A percentile compares a stretch with the other conserved stretches of the same genome.
Conservation (phyloP, 2,113 vertebrate species). For the Plestiodon gilberti region DNA sequence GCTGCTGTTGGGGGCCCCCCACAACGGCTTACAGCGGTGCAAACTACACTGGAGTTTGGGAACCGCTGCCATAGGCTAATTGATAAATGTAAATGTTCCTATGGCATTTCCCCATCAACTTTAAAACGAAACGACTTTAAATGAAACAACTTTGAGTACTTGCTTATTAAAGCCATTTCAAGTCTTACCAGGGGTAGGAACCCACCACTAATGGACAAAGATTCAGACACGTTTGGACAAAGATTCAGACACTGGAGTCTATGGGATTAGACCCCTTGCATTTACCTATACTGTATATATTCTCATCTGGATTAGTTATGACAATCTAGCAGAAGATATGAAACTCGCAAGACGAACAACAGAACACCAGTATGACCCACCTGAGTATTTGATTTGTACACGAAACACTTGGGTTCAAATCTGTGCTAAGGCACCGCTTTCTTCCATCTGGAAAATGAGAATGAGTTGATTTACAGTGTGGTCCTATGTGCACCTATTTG, state of each 20-base stretch:
- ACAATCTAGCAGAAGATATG: neutral
- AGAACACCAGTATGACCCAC: neutral
- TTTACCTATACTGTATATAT: neutral
- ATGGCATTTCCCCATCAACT: too few relatives aligned
- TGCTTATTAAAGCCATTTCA: neutral
- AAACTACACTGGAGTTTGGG: too few relatives aligned
- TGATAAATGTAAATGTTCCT: too few relatives aligned
- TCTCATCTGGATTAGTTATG: neutral
- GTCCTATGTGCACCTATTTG: neutral
- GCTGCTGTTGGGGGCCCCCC: too few relatives aligned
- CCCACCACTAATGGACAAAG: neutral
- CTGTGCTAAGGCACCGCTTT: neutral
- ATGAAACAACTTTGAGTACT: too few relatives aligned
- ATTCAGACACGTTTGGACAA: neutral
- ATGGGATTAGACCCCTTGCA: neutral
- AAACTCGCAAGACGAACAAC: neutral
- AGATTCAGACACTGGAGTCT: neutral
- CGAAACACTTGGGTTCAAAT: neutral
- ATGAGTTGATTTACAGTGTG: neutral
- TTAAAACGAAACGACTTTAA: too few relatives aligned
- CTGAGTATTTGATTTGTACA: neutral
- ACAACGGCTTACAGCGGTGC: too few relatives aligned
- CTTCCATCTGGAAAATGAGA: too few relatives aligned
- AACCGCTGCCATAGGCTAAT: too few relatives aligned
- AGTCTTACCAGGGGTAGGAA: neutral